Evolutionary conservation across 1,140 invertebrate species (phyloP).

Genomic region (Drosophila leontia): DNA sequence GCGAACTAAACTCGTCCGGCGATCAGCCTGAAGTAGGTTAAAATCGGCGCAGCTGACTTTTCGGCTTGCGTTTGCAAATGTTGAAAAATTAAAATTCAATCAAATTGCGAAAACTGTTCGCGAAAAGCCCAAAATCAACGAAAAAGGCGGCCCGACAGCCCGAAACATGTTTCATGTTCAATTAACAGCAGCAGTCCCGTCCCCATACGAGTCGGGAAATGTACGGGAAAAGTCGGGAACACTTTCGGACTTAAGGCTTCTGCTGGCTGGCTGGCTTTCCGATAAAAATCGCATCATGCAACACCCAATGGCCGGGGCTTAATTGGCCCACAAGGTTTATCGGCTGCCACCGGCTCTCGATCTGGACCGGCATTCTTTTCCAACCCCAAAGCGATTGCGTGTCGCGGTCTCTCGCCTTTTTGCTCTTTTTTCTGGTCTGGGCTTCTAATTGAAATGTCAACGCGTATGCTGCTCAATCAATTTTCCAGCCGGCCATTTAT

Average conservation of each 20-base stretch:
- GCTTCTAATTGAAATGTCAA: constrained; percentile 68
- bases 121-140: constrained; percentile 43
- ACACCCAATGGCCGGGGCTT: constrained; percentile 25
- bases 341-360: constrained; percentile 19
- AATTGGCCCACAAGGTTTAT: constrained; percentile 46
- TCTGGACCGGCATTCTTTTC: constrained; percentile 52
- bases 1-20: constrained; percentile 65
- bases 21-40: constrained; percentile 68
- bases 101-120: constrained; percentile 64
- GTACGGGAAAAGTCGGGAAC: constrained; percentile 29
- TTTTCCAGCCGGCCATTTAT: constrained; percentile 47
- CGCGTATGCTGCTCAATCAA: constrained; percentile 64
- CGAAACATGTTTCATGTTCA: constrained; percentile 60
- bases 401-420: constrained; percentile 18
- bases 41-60: constrained; percentile 60
- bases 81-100: constrained; percentile 75
- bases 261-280: constrained; percentile 17
- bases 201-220: constrained; percentile 13
- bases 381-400: constrained; percentile 46
- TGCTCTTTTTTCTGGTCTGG: constrained; percentile 24
- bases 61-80: constrained; percentile 60
- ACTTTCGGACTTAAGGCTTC: constrained; percentile 14
- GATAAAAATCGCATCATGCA: constrained; percentile 42
- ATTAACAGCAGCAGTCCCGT: constrained; percentile 43
- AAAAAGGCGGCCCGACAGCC: constrained; percentile 44